Evolutionary conservation across 2,797 vertebrate genomes (phyloP), one percentile per base, ranked within the genome.

Genomic region (Tenualosa ilisha): DNA sequence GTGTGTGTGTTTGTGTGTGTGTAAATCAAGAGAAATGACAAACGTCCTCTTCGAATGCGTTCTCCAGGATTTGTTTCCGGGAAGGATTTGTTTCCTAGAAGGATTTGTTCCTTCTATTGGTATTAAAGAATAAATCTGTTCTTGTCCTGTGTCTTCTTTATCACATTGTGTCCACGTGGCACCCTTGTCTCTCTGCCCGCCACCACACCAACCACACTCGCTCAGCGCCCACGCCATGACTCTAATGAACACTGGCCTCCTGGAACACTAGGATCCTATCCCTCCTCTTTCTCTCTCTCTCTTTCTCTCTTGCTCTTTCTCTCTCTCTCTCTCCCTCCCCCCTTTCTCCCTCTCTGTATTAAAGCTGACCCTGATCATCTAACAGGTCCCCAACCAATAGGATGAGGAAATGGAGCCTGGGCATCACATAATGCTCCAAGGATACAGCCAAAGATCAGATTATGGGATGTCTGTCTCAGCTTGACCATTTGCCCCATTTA

Each of bases 51-150:
- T 89, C 90, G 89, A 88, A 84, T 85, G 84, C 88, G 91, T 86
- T 89, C 83, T 86, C 85, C 90, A 90, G 92, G 92, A 94, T 94
- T 93, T 94, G 90, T 92, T 91, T 91, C 83, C 56, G 4, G 46
- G 31, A 4, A 46, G 46, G 46, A 46, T 46, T 46, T 46, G 46
- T 46, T 89, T 92, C 50, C 63, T 88, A 7, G 86, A 87, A 90
- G 93, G 93, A 94, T 94, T 94, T 93, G 91, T 88, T 83, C 85
- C 87, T 85, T 92, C 90, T 90, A 87, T 91, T 89, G 89, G 92
- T 92, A 92, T 94, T 94, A 93, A 91, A 79, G 93, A 92, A 93
- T 93, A 93, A 95, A 94, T 93, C 93, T 90, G 89, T 92, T 85
- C 88, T 90, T 86, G 87, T 91, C 86, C 89, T 43, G 87, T 89